A percentile compares a stretch with the other conserved stretches of the same genome.
These are phyloP conservation scores for Sebastolobus altivelis DNA, from an alignment of 2,797 vertebrate species.

Conservation along the genomic window DNA sequence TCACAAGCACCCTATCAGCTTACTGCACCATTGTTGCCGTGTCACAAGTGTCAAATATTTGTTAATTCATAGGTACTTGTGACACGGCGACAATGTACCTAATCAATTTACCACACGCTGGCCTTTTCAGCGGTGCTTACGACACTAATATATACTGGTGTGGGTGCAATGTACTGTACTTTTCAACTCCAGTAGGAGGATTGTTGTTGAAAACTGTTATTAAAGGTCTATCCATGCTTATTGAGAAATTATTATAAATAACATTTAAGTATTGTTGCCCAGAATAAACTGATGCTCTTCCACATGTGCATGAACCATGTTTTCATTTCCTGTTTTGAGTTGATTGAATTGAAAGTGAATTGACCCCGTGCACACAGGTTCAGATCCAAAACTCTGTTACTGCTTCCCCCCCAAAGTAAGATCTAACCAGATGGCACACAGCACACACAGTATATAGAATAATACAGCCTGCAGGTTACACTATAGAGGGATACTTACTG, in stretches of 20 bases:
- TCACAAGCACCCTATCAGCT: constrained; percentile 61
- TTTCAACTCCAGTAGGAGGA: background rate
- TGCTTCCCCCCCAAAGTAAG: constrained; percentile 6
- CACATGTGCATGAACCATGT: background rate
- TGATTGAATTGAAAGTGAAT: constrained; percentile 54
- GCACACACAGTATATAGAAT: background rate
- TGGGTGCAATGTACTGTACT: background rate
- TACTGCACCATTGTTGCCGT: constrained; percentile 65
- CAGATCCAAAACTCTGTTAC: constrained; percentile 11
- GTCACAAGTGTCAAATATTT: constrained; percentile 54
- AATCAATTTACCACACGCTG: constrained; percentile 50
- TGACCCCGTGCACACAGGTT: constrained; percentile 9
- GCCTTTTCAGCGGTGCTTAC: constrained; percentile 20
- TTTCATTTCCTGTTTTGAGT: constrained; percentile 55
- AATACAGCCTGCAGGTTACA: constrained; percentile 32
- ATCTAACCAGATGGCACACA: background rate
- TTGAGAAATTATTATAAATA: background rate
- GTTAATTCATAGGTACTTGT: constrained; percentile 24
- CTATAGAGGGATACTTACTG: constrained; percentile 87
- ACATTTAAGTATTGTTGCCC: background rate
- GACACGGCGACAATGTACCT: constrained; percentile 25
- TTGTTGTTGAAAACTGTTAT: background rate
- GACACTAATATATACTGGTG: background rate
- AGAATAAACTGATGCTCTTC: background rate
- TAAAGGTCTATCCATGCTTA: background rate